Conservation (phyloP, 2,888 invertebrate genomes). For the Falcaria lacertinaria region DNA sequence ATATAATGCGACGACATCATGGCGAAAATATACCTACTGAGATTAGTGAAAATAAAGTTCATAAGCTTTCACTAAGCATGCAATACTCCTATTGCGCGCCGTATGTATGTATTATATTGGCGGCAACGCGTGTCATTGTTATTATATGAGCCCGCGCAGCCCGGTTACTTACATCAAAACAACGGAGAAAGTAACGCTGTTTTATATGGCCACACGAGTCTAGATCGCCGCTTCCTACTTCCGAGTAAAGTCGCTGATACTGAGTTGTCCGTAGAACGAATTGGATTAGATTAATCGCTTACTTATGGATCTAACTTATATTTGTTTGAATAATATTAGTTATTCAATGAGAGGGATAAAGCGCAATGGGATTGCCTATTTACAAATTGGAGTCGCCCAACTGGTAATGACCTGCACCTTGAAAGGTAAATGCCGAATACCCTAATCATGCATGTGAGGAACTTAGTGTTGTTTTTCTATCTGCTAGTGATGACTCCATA, state of each 20-base stretch:
- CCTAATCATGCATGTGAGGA: too few species aligned
- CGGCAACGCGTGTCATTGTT: slow-evolving; percentile 33
- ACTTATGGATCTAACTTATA: too few species aligned
- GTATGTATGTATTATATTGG: slow-evolving; percentile 5
- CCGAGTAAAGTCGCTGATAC: slow-evolving; percentile 34
- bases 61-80: slow-evolving; percentile 5
- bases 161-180: slow-evolving; percentile 52
- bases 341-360: too few species aligned
- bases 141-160: slow-evolving; percentile 33
- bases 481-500: too few species aligned
- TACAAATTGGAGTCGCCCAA: too few species aligned
- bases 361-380: too few species aligned
- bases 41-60: not conserved
- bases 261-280: too few species aligned
- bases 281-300: too few species aligned
- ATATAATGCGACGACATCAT: not conserved
- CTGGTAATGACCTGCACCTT: too few species aligned
- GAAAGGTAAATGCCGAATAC: too few species aligned
- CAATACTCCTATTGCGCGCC: slow-evolving; percentile 23
- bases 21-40: not conserved
- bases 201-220: slow-evolving; percentile 47
- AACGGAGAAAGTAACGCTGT: slow-evolving; percentile 66
- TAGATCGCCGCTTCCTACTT: slow-evolving; percentile 59
- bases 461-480: too few species aligned
- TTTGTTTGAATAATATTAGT: too few species aligned